Evolutionary conservation across 2,888 invertebrate species (phyloP).

Genomic region (Heteromurus nitidus): DNA sequence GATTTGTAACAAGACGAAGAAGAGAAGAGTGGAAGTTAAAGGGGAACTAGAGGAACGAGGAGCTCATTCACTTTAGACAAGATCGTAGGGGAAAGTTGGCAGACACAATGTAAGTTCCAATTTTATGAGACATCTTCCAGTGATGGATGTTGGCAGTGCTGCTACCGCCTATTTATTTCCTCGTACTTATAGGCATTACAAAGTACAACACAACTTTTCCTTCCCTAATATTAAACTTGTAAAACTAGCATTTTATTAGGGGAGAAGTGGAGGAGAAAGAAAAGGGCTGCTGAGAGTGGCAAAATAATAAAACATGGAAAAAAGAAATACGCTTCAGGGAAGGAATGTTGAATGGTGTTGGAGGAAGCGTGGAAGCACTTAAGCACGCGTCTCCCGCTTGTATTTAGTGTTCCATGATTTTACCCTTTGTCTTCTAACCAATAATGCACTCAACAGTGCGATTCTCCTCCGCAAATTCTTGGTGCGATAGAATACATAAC

Average conservation of each 20-base stretch:
- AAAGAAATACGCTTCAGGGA: no score
- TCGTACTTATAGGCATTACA: neutral
- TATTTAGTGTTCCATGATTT: constrained; percentile 36
- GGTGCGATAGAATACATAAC: no score
- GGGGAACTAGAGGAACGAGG: no score
- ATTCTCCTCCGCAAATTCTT: no score
- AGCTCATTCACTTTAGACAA: neutral
- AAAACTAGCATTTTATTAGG: no score
- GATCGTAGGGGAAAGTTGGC: constrained; percentile 43
- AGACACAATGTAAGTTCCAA: constrained; percentile 39
- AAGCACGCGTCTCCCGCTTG: constrained; percentile 44
- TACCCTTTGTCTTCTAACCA: constrained; percentile 31
- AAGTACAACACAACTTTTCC: no score
- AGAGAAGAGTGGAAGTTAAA: no score
- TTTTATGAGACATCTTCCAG: constrained; percentile 54
- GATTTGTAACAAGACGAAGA: constrained; percentile 2
- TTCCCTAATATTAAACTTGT: no score
- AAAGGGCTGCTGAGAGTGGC: neutral
- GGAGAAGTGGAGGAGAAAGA: no score
- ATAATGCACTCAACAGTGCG: no score
- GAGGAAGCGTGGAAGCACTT: constrained; percentile 40
- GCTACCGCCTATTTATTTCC: constrained; percentile 33
- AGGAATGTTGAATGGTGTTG: no score
- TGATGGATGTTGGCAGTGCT: constrained; percentile 60
- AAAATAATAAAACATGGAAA: no score